phyloP scores from a whole-genome alignment of 2,797 vertebrate genomes.

The Parotocinclus haroldoi region DNA sequence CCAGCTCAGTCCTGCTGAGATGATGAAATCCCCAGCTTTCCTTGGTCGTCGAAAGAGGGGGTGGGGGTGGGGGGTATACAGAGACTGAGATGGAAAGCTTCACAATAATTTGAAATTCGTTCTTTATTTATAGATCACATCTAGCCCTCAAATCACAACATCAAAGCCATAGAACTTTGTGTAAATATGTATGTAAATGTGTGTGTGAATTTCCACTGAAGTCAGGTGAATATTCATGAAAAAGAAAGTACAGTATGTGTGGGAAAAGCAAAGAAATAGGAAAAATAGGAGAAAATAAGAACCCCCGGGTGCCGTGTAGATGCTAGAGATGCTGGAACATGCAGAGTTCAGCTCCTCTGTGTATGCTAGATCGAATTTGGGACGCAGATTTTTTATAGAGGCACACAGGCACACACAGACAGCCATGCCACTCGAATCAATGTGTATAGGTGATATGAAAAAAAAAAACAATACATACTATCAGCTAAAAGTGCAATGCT shows the following conservation, averaged over 20 bases:
- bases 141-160: conserved; percentile 9
- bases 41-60: conserved; percentile 5
- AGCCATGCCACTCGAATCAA: no score
- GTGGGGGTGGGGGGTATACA: no score
- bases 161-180: conserved; percentile 1
- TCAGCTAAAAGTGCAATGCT: no score
- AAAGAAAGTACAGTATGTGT: conserved; percentile 2
- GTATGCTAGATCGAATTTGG: conserved; percentile 14
- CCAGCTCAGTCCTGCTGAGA: conserved; percentile 41
- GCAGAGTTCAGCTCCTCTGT: conserved; percentile 26
- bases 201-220: conserved; percentile 15
- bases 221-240: conserved; percentile 21
- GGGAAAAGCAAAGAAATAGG: background rate
- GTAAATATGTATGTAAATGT: background rate
- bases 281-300: background rate
- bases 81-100: background rate
- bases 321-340: conserved; percentile 23
- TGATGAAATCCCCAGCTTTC: conserved; percentile 38
- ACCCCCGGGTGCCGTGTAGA: conserved; percentile 6
- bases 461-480: no score
- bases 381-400: conserved; percentile 6
- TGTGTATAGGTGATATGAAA: no score
- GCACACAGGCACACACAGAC: background rate
- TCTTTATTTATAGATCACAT: conserved; percentile 33
- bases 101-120: conserved; percentile 21